Evolutionary conservation across 2,113 vertebrate genomes (phyloP), one percentile per base, ranked within the genome.

Genomic region (Sphaerodactylus townsendi): DNA sequence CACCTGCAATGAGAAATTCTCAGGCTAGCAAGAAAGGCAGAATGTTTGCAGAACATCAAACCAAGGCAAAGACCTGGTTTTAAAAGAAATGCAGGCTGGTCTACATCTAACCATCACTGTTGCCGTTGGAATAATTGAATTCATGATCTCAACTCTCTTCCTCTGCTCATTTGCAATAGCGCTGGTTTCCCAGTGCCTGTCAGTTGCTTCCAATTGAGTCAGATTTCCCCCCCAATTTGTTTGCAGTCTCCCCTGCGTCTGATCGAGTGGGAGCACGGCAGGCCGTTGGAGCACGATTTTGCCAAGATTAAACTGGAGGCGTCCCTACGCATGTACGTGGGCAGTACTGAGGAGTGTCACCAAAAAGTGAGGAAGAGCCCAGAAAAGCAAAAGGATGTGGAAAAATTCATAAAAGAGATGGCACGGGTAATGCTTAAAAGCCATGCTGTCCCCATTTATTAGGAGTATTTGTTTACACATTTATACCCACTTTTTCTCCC

Each of bases 351-450:
- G 37, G 86, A 81, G 64, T 79, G 76, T 53, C 62, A 84, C n/a
- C 33, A 75, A 64, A 81, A 88, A 50, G 10, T 82, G 10, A 46
- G 87, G 53, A 65, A 62, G 44, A 87, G 70, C 28, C 62, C 62
- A n/a, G 44, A 78, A 35, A 82, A 72, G 59, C 86, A 77, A 79
- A 81, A 77, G 44, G 48, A 75, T 5, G 64, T 91, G 35, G 83
- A 85, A 70, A 82, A 80, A 33, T 70, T 75, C 66, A 88, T 91
- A 48, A 85, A 78, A 84, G 84, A 85, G 74, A 90, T 89, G 85
- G 81, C 82, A 53, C 85, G 48, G n/a, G 74, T 90, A 56, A 65
- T 19, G 50, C 41, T 85, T 65, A 48, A 30, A 44, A 75, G 83
- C 83, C 83, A 77, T 28, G 8, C 9, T 69, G 4, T 66, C 33